Evolutionary conservation across 2,888 invertebrate species (phyloP), one percentile per base, ranked within the genome.

Genomic region (Heliconius hortense): DNA sequence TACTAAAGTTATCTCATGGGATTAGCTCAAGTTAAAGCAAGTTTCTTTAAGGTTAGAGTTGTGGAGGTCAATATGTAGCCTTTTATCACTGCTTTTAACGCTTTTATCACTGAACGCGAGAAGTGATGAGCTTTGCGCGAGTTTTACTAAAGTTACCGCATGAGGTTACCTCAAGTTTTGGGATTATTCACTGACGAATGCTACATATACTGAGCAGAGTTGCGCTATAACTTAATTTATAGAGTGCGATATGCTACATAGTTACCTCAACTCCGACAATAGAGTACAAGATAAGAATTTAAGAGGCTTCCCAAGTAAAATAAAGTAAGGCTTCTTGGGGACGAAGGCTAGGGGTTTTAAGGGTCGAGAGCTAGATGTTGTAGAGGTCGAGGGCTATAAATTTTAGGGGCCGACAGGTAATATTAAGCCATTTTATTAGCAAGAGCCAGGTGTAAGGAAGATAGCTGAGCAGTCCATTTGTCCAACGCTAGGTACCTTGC

Each of bases 391-490:
- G n/a, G 31, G 35, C 4, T 63, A 21, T 10, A 31, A 28, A 18
- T 31, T 7, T 8, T 53, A 43, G 43, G 10, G 39, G 39, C 26
- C 13, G 31, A 18, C 1, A 13, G 18, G 59, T 35, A 13, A 11
- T 18, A 21, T 83, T 88, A 97, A 82, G 97, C 96, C 97, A 99
- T 98, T 96, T 98, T 98, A 94, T 98, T 98, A 84, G 97, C 96
- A 84, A 99, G 97, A 75, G 98, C 97, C 84, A 96, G 95, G 89
- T 99, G 98, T 83, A 99, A 95, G 68, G 97, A 96, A 82, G 96
- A 95, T 80, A 99, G 95, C 94, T 99, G 98, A 89, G 96, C 96
- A 78, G 98, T 98, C 99, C 99, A 99, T 94, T 98, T 98, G 92
- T 99, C 99, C 85, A 99, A 95, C 68, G 99, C 99, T 85, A 95